Conservation (phyloP, 2,113 vertebrate species). For the Podilymbus podiceps region DNA sequence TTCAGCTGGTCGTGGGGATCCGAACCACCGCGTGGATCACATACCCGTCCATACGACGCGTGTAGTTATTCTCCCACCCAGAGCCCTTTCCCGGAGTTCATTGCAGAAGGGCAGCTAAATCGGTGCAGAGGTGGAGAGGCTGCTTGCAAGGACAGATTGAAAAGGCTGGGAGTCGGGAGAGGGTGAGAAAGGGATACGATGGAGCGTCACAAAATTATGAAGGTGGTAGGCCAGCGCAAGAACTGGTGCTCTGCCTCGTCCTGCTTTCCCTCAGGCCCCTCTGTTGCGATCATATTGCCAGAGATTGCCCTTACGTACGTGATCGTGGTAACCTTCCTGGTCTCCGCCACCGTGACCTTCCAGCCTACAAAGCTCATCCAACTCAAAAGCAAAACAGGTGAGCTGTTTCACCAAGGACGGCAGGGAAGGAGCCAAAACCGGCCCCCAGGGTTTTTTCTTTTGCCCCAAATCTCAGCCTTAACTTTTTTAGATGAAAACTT, state of each 20-base stretch:
- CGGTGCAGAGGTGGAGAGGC: not conserved
- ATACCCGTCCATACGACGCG: rapidly evolving
- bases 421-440: not conserved
- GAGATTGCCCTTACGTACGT: not conserved
- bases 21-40: rapidly evolving
- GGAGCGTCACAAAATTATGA: rapidly evolving
- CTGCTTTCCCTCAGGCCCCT: not conserved
- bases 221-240: too few relatives aligned
- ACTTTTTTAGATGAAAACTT: not conserved
- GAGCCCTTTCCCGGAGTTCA: not conserved
- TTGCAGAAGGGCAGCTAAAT: not conserved
- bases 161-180: not conserved
- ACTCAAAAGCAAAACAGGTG: slow-evolving; percentile 4
- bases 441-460: rapidly evolving
- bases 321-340: not conserved
- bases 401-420: rapidly evolving
- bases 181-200: not conserved
- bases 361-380: not conserved
- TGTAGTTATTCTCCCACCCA: not conserved
- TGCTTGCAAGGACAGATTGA: not conserved
- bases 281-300: not conserved
- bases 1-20: not conserved
- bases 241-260: not conserved
- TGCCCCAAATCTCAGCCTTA: too few relatives aligned
- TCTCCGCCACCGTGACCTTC: not conserved